These are phyloP conservation scores for Euthynnus affinis DNA, from an alignment of 2,797 vertebrate genomes.

Conservation along the genomic window DNA sequence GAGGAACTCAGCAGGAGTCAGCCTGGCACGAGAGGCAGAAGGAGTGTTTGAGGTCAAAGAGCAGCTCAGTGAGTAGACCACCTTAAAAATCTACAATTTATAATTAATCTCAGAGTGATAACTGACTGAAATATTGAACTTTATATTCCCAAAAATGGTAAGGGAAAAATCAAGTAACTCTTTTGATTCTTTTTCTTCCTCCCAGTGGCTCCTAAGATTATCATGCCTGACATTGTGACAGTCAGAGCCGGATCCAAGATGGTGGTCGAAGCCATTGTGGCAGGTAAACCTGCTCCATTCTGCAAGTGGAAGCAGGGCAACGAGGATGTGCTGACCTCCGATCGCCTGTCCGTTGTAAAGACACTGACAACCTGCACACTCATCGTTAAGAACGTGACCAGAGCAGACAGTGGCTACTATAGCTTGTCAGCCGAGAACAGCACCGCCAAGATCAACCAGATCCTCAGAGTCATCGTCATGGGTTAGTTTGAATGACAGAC, in stretches of 20 bases:
- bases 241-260: constrained; percentile 96
- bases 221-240: constrained; percentile 93
- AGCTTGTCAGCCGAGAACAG: constrained; percentile 96
- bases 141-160: not conserved
- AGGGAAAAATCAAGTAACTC: not conserved
- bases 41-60: constrained; percentile 97
- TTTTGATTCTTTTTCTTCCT: constrained; percentile 14
- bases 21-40: constrained; percentile 93
- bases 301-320: constrained; percentile 95
- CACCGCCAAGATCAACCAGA: constrained; percentile 91
- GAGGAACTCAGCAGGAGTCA: constrained; percentile 94
- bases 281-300: constrained; percentile 93
- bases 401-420: constrained; percentile 95
- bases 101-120: not conserved
- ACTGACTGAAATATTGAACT: not conserved
- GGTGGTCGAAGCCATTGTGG: constrained; percentile 93
- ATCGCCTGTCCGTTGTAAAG: constrained; percentile 93
- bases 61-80: constrained; percentile 92
- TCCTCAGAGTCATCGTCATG: constrained; percentile 92
- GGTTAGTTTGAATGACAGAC: constrained; percentile 84
- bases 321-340: constrained; percentile 92
- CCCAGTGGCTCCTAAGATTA: constrained; percentile 94
- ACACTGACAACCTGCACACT: constrained; percentile 89
- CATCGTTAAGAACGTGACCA: constrained; percentile 93
- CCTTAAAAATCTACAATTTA: not conserved